Evolutionary conservation across 2,888 invertebrate species (phyloP).

Genomic region (Strigamia crassipes): DNA sequence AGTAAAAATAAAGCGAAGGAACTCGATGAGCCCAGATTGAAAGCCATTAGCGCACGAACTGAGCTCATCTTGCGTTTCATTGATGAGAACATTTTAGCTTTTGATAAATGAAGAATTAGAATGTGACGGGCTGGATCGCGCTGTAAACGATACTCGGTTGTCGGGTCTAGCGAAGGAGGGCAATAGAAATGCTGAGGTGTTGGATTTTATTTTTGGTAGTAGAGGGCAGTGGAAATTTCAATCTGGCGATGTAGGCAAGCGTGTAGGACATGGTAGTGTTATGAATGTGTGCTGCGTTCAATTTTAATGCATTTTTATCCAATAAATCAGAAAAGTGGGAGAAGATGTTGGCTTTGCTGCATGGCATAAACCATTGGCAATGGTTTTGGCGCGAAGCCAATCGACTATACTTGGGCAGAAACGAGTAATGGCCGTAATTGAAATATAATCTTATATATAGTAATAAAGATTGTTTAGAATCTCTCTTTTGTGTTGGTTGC

Average conservation of each 20-base stretch:
- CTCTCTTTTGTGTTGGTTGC: constrained; percentile 8
- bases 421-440: constrained; percentile 42
- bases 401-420: constrained; percentile 7
- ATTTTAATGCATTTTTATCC: constrained; percentile 45
- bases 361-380: constrained; percentile 30
- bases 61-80: neutral
- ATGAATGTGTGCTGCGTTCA: constrained; percentile 44
- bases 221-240: constrained; percentile 10
- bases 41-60: neutral
- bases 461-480: constrained; percentile 40
- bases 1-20: neutral
- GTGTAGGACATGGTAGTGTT: constrained; percentile 28
- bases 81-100: neutral
- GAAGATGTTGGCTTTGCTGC: constrained; percentile 32
- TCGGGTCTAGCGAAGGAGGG: neutral
- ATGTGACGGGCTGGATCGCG: neutral
- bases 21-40: constrained; percentile 15
- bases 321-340: constrained; percentile 41
- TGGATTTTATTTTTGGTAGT: constrained; percentile 16
- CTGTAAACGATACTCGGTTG: neutral
- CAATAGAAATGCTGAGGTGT: constrained; percentile 10
- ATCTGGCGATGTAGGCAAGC: constrained; percentile 23
- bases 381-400: constrained; percentile 36
- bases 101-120: constrained; percentile 14
- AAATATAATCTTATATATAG: constrained; percentile 43